phyloP scores from a whole-genome alignment of 2,888 invertebrate genomes.

The Coremacera marginata region DNA sequence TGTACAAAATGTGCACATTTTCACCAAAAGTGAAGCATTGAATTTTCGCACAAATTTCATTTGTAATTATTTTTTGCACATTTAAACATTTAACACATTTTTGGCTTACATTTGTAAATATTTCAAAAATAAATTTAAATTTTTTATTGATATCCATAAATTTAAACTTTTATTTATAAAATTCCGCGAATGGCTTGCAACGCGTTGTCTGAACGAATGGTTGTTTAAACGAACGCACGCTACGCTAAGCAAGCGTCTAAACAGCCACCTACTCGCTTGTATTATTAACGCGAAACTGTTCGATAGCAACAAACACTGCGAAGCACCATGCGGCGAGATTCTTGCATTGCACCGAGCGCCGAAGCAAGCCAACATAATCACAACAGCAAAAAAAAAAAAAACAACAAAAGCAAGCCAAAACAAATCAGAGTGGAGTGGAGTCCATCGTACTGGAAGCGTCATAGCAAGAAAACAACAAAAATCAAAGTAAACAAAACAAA shows the following conservation, averaged over 20 bases:
- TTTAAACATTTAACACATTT: too few species aligned
- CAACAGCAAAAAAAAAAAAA: not conserved
- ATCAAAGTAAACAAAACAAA: not conserved
- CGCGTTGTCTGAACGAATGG: not conserved
- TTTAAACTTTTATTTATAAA: too few species aligned
- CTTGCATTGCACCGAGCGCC: slow-evolving; percentile 23
- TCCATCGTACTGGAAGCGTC: not conserved
- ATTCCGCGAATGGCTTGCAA: not conserved
- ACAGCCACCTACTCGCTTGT: slow-evolving; percentile 44
- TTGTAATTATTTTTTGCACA: too few species aligned
- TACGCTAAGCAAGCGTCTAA: slow-evolving; percentile 4
- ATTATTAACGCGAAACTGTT: slow-evolving; percentile 49
- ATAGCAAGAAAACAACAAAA: not conserved
- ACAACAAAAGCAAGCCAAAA: not conserved
- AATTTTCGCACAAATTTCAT: too few species aligned
- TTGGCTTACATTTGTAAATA: too few species aligned
- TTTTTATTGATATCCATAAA: too few species aligned
- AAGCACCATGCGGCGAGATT: slow-evolving; percentile 21
- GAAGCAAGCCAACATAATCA: slow-evolving; percentile 16
- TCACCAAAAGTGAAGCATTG: too few species aligned
- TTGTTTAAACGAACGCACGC: slow-evolving; percentile 14
- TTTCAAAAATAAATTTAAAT: too few species aligned
- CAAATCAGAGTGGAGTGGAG: slow-evolving; percentile 5
- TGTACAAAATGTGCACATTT: too few species aligned
- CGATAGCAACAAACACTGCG: slow-evolving; percentile 41